Evolutionary conservation across 2,113 vertebrate genomes (phyloP), one percentile per base, ranked within the genome.

Genomic region (Tetrax tetrax): DNA sequence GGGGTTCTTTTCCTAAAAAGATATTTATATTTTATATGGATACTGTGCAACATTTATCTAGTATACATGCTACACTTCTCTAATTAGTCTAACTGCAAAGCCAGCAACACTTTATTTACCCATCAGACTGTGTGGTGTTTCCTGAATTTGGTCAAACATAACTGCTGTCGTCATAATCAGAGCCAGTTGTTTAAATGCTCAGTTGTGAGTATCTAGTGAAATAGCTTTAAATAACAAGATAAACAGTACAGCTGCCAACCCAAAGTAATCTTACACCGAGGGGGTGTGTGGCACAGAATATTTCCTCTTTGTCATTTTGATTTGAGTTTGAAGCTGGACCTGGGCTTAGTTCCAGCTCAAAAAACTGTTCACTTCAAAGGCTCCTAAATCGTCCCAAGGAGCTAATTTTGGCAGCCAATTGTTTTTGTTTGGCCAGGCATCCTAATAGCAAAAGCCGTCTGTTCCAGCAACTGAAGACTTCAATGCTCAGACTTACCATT

Each of bases 301-400:
- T 97, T 96, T 97, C 93, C 93, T 97, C 97, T 98, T 98, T 97
- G 97, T 98, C 98, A 97, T 98, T 98, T 97, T 98, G 97, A 98
- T 97, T 98, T 97, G 97, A 95, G 96, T 97, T 98, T 97, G 97
- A 97, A 97, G 96, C 97, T 97, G 95, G 95, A 96, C 97, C 93
- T 97, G 98, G 98, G 98, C 98, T 97, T 93, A 84, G 64, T 98
- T 98, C 98, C 98, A 98, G 94, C 96, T 97, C 97, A 97, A 95
- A 98, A 98, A 95, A 96, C 97, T 96, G 20, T 97, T 98, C 97
- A 96, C 96, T 97, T 98, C 97, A 98, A 98, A 98, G 95, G 91
- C 94, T 97, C 92, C 96, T 98, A 98, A 98, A 97, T 95, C 37
- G 98, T 98, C 98, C 98, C 98, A 97, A 97, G 97, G 98, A 98